Evolutionary conservation across 1,140 invertebrate genomes (phyloP).

Genomic region (Aphidius ervi): DNA sequence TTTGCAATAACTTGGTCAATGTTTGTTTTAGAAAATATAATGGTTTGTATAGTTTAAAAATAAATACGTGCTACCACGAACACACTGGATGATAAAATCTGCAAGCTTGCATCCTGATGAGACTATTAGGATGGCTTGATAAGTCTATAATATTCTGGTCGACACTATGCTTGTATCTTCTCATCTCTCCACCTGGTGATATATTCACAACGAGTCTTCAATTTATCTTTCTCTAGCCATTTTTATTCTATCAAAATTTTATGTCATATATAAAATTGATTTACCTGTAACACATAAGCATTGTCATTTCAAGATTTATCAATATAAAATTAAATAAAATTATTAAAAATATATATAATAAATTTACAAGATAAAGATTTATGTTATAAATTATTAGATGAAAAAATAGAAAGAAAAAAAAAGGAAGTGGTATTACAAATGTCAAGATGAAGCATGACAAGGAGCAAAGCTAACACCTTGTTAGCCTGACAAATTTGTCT

Average conservation of each 20-base stretch:
- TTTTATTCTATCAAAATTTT: slow-evolving; percentile 10
- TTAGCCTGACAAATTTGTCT: slow-evolving; percentile 47
- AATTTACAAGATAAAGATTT: no score
- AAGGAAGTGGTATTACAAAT: slow-evolving; percentile 40
- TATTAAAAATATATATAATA: no score
- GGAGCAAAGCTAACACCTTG: slow-evolving; percentile 49
- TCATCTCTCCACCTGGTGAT: slow-evolving; percentile 36
- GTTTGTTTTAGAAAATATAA: slow-evolving; percentile 30
- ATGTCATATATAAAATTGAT: slow-evolving; percentile 3
- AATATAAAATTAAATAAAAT: slow-evolving; percentile 20
- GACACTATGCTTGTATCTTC: slow-evolving; percentile 35
- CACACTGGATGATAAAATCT: slow-evolving; percentile 47
- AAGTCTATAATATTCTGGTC: slow-evolving; percentile 50
- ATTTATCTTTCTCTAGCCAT: slow-evolving; percentile 23
- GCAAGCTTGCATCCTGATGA: slow-evolving; percentile 51
- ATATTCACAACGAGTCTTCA: slow-evolving; percentile 28
- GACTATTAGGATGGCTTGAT: slow-evolving; percentile 52
- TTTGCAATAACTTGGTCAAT: slow-evolving; percentile 31
- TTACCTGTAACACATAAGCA: background rate
- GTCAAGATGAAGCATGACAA: slow-evolving; percentile 40
- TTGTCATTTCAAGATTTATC: slow-evolving; percentile 36
- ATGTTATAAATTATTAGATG: no score
- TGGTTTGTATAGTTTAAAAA: slow-evolving; percentile 37
- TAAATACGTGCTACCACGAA: slow-evolving; percentile 30
- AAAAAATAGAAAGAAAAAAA: no score